Conservation (phyloP, 2,888 invertebrate genomes). For the Junonia oenone region DNA sequence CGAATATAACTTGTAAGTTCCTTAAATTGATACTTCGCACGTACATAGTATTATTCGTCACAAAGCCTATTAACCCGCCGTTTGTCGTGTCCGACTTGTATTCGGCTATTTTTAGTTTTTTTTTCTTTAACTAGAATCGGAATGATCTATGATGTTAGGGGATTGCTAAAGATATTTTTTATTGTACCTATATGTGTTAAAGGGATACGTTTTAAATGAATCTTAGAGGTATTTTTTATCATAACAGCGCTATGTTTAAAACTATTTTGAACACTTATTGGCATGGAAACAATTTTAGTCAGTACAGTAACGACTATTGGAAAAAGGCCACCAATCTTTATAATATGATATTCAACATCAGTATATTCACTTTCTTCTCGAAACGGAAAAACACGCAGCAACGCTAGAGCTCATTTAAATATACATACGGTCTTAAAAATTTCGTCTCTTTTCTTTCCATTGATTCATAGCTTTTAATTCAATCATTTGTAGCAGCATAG, state of each 20-base stretch:
- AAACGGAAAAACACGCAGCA: too few species aligned
- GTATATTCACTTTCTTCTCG: too few species aligned
- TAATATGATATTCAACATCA: too few species aligned
- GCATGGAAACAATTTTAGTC: too few species aligned
- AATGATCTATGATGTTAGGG: constrained; percentile 38
- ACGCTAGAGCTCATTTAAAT: too few species aligned
- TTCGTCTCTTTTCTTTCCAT: too few species aligned
- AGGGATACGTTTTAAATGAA: too few species aligned
- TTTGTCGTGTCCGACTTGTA: constrained; percentile 44
- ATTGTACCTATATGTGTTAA: too few species aligned
- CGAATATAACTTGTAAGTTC: constrained; percentile 37
- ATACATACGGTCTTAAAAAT: too few species aligned
- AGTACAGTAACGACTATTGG: too few species aligned
- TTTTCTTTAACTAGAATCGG: constrained; percentile 37
- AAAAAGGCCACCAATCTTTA: too few species aligned
- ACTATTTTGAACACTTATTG: too few species aligned
- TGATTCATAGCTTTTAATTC: constrained; percentile 11
- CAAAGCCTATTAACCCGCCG: constrained; percentile 68
- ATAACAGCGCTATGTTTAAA: neutral
- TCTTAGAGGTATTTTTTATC: neutral
- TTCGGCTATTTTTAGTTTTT: constrained; percentile 41
- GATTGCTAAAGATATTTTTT: neutral
- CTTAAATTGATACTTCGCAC: constrained; percentile 54
- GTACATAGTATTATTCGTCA: constrained; percentile 51
- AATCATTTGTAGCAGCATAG: constrained; percentile 28